Evolutionary conservation across 2,113 vertebrate genomes (phyloP), one percentile per base, ranked within the genome.

Genomic region (Spilogale gracilis): DNA sequence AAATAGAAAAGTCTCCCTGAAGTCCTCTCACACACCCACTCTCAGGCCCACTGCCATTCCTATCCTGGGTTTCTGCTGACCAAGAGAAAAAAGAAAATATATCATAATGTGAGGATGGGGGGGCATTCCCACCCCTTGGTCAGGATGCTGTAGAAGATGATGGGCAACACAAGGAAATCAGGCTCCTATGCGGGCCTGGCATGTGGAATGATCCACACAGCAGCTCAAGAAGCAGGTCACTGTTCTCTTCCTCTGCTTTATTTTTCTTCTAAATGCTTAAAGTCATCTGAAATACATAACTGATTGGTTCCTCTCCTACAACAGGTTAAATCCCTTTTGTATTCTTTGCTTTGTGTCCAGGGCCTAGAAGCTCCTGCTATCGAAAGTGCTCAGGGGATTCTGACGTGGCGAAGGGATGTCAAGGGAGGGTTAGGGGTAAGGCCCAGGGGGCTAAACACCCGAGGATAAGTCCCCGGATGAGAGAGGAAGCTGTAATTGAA

Each of bases 171-270:
- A 5, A 50, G 48, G 54, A 74, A 50, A 60, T 32, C 9, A 14
- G 50, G 20, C n/a, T 20, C 21, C 48, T n/a, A 9, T 60, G 1
- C 0, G 13, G 83, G 12, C 61, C 84, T 67, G 63, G 25, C 32
- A 3, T 7, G 11, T 4, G 23, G 14, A 3, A 2, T 0, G 2
- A 21, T 3, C 52, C 48, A 23, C 54, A 6, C 0, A 17, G n/a
- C 48, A 92, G 65, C 25, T 71, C 38, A 20, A 6, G 52, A 9
- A 30, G 67, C 25, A 3, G 12, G 48, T 14, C 23, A 1, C 43
- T 25, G 14, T 10, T 50, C 17, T 58, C n/a, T 18, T 74, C 0
- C 27, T 71, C 50, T 18, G 56, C 69, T 73, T 61, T 4, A 5
- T 58, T 54, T 73, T 79, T 60, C 81, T 94, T 50, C 48, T 56